Evolutionary conservation across 1,140 invertebrate species (phyloP).

Genomic region (Acyrthosiphon pisum): DNA sequence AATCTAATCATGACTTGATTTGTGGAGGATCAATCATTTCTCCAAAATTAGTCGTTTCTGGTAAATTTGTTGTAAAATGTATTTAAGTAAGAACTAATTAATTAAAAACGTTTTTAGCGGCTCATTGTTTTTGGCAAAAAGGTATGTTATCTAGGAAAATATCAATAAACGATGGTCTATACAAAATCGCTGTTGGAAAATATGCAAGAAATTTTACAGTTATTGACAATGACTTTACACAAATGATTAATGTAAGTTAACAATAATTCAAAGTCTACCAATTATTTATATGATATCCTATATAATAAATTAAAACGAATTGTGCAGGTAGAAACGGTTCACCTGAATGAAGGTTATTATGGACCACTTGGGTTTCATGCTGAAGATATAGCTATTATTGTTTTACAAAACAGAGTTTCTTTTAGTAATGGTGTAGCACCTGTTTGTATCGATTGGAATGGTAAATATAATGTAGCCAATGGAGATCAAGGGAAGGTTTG

Average conservation of each 20-base stretch:
- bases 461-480: not conserved
- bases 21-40: not conserved
- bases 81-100: no score
- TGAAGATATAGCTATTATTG: slow-evolving; percentile 2
- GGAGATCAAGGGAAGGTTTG: not conserved
- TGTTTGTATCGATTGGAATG: not conserved
- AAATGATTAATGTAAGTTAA: no score
- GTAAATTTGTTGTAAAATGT: not conserved
- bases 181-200: no score
- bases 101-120: no score
- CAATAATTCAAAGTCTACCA: no score
- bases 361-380: not conserved
- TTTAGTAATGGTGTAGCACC: not conserved
- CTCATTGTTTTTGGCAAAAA: not conserved
- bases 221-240: no score
- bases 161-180: not conserved
- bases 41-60: not conserved
- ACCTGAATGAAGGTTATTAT: not conserved
- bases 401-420: not conserved
- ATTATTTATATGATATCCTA: not conserved
- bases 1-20: not conserved
- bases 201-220: no score
- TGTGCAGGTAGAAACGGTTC: not conserved
- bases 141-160: not conserved
- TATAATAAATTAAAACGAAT: no score